Conservation (phyloP, 2,888 invertebrate species). For the Orchesella flavescens region DNA sequence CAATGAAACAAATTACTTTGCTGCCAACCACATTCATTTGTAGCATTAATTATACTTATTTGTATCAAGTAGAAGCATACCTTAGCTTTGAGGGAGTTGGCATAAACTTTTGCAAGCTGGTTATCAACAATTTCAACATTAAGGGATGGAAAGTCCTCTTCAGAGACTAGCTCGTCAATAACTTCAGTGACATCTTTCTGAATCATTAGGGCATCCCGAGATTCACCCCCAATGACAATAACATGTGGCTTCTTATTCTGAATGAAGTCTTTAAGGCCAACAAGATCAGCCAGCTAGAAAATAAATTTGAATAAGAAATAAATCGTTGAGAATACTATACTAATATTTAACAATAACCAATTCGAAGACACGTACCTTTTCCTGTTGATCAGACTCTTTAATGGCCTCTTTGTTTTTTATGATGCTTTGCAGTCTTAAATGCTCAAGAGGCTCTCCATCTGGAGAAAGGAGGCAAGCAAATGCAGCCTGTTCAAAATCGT, state of each 20-base stretch:
- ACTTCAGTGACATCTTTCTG: conserved; percentile 85
- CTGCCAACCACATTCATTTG: no score
- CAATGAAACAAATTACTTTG: no score
- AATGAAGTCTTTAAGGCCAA: conserved; percentile 86
- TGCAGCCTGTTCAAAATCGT: conserved; percentile 87
- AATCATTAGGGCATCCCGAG: conserved; percentile 88
- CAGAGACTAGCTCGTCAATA: conserved; percentile 83
- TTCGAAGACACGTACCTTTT: conserved; percentile 75
- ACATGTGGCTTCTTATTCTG: conserved; percentile 93
- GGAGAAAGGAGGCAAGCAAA: conserved; percentile 85
- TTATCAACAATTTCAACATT: conserved; percentile 94
- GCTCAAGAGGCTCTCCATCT: conserved; percentile 95
- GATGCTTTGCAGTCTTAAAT: conserved; percentile 83
- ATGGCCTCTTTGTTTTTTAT: conserved; percentile 86
- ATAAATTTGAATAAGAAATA: no score
- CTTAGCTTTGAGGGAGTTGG: conserved; percentile 88
- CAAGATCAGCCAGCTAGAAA: conserved; percentile 79
- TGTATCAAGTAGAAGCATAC: no score
- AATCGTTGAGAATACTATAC: no score
- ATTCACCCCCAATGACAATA: conserved; percentile 92
- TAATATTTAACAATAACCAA: no score
- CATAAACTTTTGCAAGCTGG: conserved; percentile 92
- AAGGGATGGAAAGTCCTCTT: conserved; percentile 90
- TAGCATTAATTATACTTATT: no score
- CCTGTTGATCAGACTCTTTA: conserved; percentile 77